These are phyloP conservation scores for Nephotettix cincticeps DNA, from an alignment of 1,140 invertebrate species.

Conservation along the genomic window DNA sequence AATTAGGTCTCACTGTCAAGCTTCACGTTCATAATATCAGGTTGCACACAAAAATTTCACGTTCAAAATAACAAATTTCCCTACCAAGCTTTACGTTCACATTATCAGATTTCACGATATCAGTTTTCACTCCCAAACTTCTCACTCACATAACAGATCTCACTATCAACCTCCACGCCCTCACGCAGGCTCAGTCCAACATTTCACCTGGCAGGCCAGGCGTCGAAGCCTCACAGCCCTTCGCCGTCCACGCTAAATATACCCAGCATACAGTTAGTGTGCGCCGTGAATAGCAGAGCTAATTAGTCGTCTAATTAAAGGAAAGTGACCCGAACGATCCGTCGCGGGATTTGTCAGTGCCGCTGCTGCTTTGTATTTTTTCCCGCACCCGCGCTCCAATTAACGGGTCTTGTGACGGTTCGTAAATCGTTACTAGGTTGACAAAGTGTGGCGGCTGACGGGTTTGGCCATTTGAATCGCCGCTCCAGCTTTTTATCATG, in stretches of 20 bases:
- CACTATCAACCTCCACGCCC: too few species aligned
- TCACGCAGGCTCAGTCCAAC: too few species aligned
- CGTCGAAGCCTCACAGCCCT: neutral
- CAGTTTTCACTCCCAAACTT: too few species aligned
- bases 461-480: conserved; percentile 23
- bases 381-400: neutral
- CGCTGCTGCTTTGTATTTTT: neutral
- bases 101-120: too few species aligned
- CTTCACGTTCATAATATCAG: too few species aligned
- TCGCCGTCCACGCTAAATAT: neutral
- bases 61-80: too few species aligned
- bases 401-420: conserved; percentile 9
- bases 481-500: conserved; percentile 4
- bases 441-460: conserved; percentile 26
- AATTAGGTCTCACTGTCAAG: too few species aligned
- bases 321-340: conserved; percentile 3
- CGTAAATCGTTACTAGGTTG: neutral
- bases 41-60: too few species aligned
- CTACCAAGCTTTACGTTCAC: too few species aligned
- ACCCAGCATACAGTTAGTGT: conserved; percentile 3
- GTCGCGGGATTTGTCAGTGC: neutral
- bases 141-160: too few species aligned
- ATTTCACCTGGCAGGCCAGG: too few species aligned
- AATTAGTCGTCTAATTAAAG: conserved; percentile 21
- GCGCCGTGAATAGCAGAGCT: neutral